Evolutionary conservation across 2,888 invertebrate species (phyloP), one percentile per base, ranked within the genome.

Genomic region (Drosophila histrio): DNA sequence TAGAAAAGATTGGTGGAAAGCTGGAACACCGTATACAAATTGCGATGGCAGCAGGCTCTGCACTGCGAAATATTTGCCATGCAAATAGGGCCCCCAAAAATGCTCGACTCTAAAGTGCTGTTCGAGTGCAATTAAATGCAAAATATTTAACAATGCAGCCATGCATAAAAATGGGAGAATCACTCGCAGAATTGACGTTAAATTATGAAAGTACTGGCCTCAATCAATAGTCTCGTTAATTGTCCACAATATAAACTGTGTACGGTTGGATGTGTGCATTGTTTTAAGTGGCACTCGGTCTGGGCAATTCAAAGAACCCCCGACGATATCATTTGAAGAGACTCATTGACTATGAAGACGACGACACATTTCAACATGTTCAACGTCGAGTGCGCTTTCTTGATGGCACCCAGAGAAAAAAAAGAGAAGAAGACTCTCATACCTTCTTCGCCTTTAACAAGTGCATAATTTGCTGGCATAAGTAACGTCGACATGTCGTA

Each of bases 41-140:
- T 77, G 71, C 61, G 50, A 62, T 41, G 47, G 65, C 41, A 50
- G 56, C 60, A 32, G 53, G 34, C 49, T 57, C 50, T 76, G 73
- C 62, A 57, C 52, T 76, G 57, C 57, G 56, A 74, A 83, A 83
- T 87, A 81, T 82, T 82, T 87, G 58, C 81, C 72, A 77, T 77
- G 87, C 84, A 82, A 82, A 82, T 87, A 82, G 66, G 69, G 49
- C 22, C 41, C 26, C 19, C 17, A 38, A 50, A 65, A 64, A 39
- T 50, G 47, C 49, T 46, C 26, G 32, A 50, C 53, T 56, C 76
- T 59, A 47, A 28, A 52, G 52, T 49, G 59, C 64, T 65, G 41
- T 72, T 81, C 62, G 66, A 85, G 83, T 82, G 82, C 86, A 87
- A 83, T 83, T 83, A 83, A 87, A 83, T 74, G 74, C 79, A 79